Percentiles rank a stretch among this genome's conserved stretches.
Evolutionary conservation across 2,888 invertebrate genomes (phyloP).

Genomic region (Diarsia mendica): DNA sequence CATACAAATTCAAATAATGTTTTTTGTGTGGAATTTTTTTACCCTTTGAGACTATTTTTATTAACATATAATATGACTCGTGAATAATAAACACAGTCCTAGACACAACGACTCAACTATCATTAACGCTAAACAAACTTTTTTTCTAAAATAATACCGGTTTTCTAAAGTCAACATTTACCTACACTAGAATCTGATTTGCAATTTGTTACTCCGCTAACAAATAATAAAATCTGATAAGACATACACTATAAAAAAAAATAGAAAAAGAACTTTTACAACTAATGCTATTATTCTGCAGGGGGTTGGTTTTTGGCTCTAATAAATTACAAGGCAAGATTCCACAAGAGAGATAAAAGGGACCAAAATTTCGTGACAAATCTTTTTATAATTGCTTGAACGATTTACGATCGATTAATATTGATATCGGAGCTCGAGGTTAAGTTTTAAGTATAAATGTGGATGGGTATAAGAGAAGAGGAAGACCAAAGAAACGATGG

Average conservation of each 20-base stretch:
- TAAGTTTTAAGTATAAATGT: too few species aligned
- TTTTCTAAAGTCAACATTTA: conserved; percentile 23
- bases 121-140: not conserved
- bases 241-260: conserved; percentile 17
- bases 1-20: not conserved
- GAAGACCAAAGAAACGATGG: too few species aligned
- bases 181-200: conserved; percentile 18
- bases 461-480: too few species aligned
- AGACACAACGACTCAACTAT: not conserved
- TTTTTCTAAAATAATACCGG: conserved; percentile 7
- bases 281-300: conserved; percentile 32
- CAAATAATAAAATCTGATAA: conserved; percentile 41
- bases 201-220: conserved; percentile 18
- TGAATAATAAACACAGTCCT: not conserved
- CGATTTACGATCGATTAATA: conserved; percentile 32
- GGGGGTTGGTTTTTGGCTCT: conserved; percentile 24
- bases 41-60: not conserved
- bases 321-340: conserved; percentile 50
- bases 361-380: conserved; percentile 40
- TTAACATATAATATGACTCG: not conserved
- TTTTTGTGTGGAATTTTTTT: not conserved
- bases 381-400: conserved; percentile 46
- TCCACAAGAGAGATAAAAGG: conserved; percentile 48
- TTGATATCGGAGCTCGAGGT: conserved; percentile 2
- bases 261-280: conserved; percentile 23